Conservation (phyloP, 92 coral and sea anemone species). For the Siderastrea radians region DNA sequence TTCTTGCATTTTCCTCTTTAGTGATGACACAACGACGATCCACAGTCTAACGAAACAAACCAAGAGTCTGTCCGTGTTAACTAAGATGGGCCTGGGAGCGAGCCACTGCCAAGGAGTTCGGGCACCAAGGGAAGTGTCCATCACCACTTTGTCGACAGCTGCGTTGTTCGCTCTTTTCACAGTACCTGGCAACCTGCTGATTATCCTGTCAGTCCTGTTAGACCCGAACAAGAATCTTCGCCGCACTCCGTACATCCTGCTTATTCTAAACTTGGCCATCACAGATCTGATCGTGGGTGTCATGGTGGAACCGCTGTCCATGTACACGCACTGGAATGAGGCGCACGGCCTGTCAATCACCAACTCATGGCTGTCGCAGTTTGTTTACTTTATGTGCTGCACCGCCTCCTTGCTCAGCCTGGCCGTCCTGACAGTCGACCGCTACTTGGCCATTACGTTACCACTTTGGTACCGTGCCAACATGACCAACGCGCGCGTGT, state of each 20-base stretch:
- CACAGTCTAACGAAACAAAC: no score
- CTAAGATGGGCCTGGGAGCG: constrained; percentile 52
- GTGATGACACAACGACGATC: no score
- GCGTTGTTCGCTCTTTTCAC: constrained; percentile 47
- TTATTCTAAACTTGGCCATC: constrained; percentile 68
- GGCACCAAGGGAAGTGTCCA: constrained; percentile 69
- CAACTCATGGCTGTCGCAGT: constrained; percentile 56
- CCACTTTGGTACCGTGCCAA: constrained; percentile 73
- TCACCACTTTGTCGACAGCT: constrained; percentile 62
- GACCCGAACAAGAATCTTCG: constrained; percentile 69
- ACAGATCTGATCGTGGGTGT: constrained; percentile 68
- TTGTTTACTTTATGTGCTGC: constrained; percentile 71
- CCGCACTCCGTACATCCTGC: constrained; percentile 64
- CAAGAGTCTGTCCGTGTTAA: background rate
- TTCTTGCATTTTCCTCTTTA: no score
- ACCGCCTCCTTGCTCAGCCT: constrained; percentile 75
- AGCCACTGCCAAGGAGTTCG: constrained; percentile 59
- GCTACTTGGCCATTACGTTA: constrained; percentile 71
- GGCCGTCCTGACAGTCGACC: constrained; percentile 68
- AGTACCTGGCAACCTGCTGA: constrained; percentile 66
- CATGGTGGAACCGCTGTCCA: constrained; percentile 67
- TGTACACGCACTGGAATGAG: constrained; percentile 61
- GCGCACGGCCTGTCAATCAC: constrained; percentile 45
- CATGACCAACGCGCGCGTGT: constrained; percentile 53
- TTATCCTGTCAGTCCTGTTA: constrained; percentile 57